Evolutionary conservation across 2,797 vertebrate genomes (phyloP), one percentile per base, ranked within the genome.

Genomic region (Pyrocephalus nanus): DNA sequence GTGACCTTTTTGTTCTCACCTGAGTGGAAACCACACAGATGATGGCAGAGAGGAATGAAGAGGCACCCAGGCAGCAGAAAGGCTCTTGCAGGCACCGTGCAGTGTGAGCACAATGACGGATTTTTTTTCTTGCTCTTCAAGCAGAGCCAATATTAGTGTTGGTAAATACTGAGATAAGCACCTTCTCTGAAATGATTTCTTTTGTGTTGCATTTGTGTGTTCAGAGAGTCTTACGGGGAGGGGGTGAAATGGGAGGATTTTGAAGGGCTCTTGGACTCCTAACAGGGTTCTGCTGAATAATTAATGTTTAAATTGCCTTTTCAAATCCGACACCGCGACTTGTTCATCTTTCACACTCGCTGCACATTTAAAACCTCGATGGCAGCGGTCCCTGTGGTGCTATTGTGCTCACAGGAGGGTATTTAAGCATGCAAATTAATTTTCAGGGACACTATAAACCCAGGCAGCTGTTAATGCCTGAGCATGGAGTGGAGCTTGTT

Each of bases 241-340:
- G 74, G 74, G 67, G 45, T 36, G 65, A 48, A 65, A 66, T 6
- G 60, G 55, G 45, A 38, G 26, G 16, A 77, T 50, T 91, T 48
- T 90, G 30, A 90, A 93, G 78, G 64, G 92, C 81, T 92, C 78
- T 93, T 89, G 62, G 70, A 76, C 45, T 70, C 71, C 72, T 90
- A 16, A 50, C 38, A 29, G 15, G 62, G 48, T 54, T 89, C 64
- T 88, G 75, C 30, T 95, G 81, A 89, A 91, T 93, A 93, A 89
- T 90, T 88, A 66, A 94, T 83, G 77, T 67, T 91, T 70, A 77
- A 94, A 88, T 81, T 81, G 82, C 81, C 78, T 95, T 95, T 96
- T 95, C 74, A 80, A 86, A 92, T 60, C 61, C 48, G 7, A 58
- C 43, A 26, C 69, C 91, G 69, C 13, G 42, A 72, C 79, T 78